Percentiles rank a stretch among this genome's conserved stretches.
These are phyloP conservation scores for Lepus oiostolus DNA, from an alignment of 2,797 vertebrate genomes.

Conservation along the genomic window DNA sequence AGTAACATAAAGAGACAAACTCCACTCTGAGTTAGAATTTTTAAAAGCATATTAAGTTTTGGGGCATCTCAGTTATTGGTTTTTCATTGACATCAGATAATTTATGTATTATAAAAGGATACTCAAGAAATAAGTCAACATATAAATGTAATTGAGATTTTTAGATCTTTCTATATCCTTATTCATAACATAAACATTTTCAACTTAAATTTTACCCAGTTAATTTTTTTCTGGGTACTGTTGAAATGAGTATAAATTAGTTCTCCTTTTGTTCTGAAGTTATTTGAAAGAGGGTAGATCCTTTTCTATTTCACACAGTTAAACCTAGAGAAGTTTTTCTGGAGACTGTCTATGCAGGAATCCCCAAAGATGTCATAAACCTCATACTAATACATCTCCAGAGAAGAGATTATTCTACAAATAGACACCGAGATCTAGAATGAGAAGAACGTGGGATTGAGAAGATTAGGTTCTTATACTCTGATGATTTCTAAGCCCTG, in stretches of 20 bases:
- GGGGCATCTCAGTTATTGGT: not conserved
- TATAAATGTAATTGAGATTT: not conserved
- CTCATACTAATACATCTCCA: not conserved
- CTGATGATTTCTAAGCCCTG: not conserved
- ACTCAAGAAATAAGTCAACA: not conserved
- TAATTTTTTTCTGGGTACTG: not conserved
- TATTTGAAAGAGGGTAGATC: not conserved
- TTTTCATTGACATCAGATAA: not conserved
- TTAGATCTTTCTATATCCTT: not conserved
- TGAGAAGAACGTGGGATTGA: not conserved
- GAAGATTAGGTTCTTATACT: not conserved
- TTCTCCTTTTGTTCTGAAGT: constrained; percentile 52
- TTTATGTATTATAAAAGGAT: not conserved
- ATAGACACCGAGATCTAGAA: not conserved
- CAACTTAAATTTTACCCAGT: not conserved
- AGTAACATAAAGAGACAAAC: not conserved
- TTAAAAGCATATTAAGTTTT: not conserved
- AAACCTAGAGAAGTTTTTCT: not conserved
- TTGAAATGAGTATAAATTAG: not conserved
- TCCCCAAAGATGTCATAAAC: not conserved
- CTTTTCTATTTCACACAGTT: not conserved
- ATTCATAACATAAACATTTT: not conserved
- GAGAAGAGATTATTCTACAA: not conserved
- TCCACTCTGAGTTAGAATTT: not conserved
- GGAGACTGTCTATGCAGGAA: not conserved